These are phyloP conservation scores for Pachyseris speciosa DNA, from an alignment of 64 coral and sea anemone species.

Conservation along the genomic window DNA sequence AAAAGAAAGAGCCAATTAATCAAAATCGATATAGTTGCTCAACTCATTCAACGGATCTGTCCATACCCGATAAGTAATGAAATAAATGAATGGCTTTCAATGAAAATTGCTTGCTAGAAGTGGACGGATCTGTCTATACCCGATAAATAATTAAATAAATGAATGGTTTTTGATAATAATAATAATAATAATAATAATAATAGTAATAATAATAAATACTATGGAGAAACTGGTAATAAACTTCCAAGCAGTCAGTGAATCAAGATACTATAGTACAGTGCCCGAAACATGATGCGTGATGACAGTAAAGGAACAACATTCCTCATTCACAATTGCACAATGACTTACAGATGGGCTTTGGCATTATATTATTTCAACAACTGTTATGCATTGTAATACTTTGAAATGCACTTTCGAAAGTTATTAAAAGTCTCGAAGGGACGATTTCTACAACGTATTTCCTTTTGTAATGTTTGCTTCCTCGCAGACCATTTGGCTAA, in stretches of 20 bases:
- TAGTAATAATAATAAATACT: background rate
- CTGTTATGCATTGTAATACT: background rate
- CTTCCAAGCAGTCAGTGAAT: background rate
- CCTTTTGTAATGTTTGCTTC: background rate
- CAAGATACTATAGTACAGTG: background rate
- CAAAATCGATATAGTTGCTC: too few relatives aligned
- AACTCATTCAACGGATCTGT: background rate
- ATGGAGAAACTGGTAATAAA: background rate
- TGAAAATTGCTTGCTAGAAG: background rate
- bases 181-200: background rate
- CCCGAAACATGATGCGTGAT: too few relatives aligned
- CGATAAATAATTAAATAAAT: slow-evolving; percentile 4
- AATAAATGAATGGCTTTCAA: background rate
- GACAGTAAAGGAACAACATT: too few relatives aligned
- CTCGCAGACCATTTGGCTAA: background rate
- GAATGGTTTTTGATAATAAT: background rate
- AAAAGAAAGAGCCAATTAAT: too few relatives aligned
- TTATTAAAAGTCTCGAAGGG: background rate
- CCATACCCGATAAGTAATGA: too few relatives aligned
- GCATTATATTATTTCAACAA: background rate
- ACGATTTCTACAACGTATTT: background rate
- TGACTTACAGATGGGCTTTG: too few relatives aligned
- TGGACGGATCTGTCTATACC: background rate
- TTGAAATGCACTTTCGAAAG: background rate
- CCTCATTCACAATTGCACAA: too few relatives aligned